Evolutionary conservation across 2,888 invertebrate genomes (phyloP).

Genomic region (Poecilus cupreus): DNA sequence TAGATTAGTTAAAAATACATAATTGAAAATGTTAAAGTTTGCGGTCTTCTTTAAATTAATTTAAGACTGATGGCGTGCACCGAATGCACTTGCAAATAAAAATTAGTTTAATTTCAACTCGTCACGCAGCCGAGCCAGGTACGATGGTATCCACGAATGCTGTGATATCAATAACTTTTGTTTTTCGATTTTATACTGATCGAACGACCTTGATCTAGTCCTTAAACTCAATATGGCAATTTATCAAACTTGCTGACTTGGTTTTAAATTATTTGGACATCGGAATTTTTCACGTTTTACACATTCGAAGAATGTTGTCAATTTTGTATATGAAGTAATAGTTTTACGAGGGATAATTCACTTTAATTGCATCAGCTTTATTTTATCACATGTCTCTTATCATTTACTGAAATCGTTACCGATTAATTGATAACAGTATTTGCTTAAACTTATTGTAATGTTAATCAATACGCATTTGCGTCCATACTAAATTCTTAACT

Average conservation of each 20-base stretch:
- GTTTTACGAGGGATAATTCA: neutral
- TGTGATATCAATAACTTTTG: neutral
- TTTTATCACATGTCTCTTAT: neutral
- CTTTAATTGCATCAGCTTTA: neutral
- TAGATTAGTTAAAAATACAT: neutral
- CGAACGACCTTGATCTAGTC: conserved; percentile 3
- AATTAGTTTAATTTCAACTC: conserved; percentile 25
- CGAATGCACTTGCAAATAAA: neutral
- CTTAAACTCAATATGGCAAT: neutral
- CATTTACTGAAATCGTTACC: neutral
- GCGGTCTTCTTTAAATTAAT: neutral
- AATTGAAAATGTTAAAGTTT: neutral
- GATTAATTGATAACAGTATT: neutral
- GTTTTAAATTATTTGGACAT: neutral
- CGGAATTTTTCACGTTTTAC: neutral
- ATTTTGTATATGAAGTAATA: neutral
- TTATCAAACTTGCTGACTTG: neutral
- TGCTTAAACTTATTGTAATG: neutral
- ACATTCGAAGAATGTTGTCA: neutral
- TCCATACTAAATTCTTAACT: too few relatives aligned
- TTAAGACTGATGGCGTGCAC: conserved; percentile 8
- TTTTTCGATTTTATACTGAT: conserved; percentile 12
- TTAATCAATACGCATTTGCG: neutral
- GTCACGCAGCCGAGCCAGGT: conserved; percentile 26
- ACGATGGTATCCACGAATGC: neutral